Conservation (phyloP, 2,888 invertebrate species). For the Lithophane semibrunnea region DNA sequence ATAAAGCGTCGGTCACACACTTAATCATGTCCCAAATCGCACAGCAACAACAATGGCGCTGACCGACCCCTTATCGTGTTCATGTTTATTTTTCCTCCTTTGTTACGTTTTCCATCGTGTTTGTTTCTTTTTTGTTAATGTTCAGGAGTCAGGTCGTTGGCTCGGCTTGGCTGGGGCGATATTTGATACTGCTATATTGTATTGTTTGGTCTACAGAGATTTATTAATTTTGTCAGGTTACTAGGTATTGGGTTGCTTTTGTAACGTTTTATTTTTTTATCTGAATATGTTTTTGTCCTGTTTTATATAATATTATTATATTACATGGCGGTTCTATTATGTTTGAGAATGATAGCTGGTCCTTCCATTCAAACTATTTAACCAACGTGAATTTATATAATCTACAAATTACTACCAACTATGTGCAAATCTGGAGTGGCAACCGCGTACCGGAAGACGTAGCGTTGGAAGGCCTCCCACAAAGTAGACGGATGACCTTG, state of each 20-base stretch:
- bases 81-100: conserved; percentile 58
- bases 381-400: neutral
- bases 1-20: conserved; percentile 42
- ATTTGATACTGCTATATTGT: conserved; percentile 8
- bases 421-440: neutral
- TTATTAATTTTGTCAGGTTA: conserved; percentile 1
- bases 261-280: neutral
- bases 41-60: conserved; percentile 45
- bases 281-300: neutral
- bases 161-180: neutral
- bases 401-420: neutral
- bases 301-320: neutral
- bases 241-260: conserved; percentile 2
- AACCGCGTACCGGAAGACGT: no score
- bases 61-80: conserved; percentile 52
- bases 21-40: conserved; percentile 55
- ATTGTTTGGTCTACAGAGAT: neutral
- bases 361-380: neutral
- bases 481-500: no score
- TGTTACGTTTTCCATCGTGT: conserved; percentile 53
- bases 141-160: conserved; percentile 25
- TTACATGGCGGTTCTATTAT: no score
- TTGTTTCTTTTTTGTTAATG: conserved; percentile 46
- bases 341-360: neutral
- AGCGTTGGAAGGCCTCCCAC: no score